A percentile compares a stretch with the other conserved stretches of the same genome.
Evolutionary conservation across 2,888 invertebrate species (phyloP).

Genomic region (Lasioglossum lativentre): DNA sequence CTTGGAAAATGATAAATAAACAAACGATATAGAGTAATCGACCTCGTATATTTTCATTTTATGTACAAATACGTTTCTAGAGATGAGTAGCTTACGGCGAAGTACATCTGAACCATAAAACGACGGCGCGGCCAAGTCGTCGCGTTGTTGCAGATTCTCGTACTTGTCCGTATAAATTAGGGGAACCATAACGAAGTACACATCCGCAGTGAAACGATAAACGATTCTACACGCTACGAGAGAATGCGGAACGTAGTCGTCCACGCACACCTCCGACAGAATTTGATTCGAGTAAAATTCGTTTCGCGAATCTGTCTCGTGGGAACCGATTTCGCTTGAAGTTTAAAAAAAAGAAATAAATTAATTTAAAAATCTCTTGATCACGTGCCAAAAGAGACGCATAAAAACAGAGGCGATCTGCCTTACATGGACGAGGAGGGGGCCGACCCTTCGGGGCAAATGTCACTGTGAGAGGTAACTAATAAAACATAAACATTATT

Average conservation of each 20-base stretch:
- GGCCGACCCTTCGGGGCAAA: background rate
- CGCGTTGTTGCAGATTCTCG: background rate
- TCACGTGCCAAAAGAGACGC: background rate
- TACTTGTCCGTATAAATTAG: slow-evolving; percentile 24
- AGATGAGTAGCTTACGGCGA: slow-evolving; percentile 7
- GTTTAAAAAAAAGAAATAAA: slow-evolving; percentile 4
- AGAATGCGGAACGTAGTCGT: no score
- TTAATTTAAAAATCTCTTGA: background rate
- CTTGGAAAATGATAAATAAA: background rate
- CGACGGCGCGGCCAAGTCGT: background rate
- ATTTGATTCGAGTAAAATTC: background rate
- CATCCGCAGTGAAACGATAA: slow-evolving; percentile 54
- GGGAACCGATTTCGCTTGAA: background rate
- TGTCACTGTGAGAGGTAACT: background rate
- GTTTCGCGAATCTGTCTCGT: background rate
- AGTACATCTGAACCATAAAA: slow-evolving; percentile 9
- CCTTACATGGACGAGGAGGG: background rate
- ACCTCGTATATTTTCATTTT: slow-evolving; percentile 28
- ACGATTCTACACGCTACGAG: background rate
- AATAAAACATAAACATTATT: background rate
- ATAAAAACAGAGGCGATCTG: background rate
- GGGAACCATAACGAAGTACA: slow-evolving; percentile 54
- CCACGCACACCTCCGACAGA: background rate
- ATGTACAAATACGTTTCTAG: slow-evolving; percentile 30
- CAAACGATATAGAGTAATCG: background rate